These are phyloP conservation scores for Crotophaga sulcirostris DNA, from an alignment of 2,113 vertebrate genomes.

Conservation along the genomic window DNA sequence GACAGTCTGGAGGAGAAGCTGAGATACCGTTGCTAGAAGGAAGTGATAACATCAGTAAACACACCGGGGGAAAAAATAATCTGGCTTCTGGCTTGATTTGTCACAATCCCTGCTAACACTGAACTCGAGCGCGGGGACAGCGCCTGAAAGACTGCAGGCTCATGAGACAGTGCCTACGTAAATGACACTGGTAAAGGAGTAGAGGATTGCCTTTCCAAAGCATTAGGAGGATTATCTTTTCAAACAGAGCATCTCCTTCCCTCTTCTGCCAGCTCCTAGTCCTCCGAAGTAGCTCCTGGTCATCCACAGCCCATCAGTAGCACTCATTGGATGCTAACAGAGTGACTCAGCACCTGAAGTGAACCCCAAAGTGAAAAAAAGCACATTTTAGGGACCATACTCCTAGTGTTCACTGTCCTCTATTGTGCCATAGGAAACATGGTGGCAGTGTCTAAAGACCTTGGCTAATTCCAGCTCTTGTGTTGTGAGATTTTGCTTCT, in stretches of 20 bases:
- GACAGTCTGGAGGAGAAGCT: background rate
- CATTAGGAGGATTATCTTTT: background rate
- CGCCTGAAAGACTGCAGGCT: background rate
- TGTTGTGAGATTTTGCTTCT: background rate
- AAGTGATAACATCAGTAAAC: background rate
- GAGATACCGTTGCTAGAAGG: background rate
- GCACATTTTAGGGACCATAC: background rate
- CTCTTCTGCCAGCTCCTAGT: background rate
- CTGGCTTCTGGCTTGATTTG: background rate
- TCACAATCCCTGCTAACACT: background rate
- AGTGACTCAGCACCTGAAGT: background rate
- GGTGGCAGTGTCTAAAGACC: background rate
- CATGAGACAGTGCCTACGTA: background rate
- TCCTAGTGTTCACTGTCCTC: rapidly evolving
- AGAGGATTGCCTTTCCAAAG: background rate
- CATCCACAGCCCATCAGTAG: background rate
- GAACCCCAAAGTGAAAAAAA: background rate
- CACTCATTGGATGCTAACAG: background rate
- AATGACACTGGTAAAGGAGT: background rate
- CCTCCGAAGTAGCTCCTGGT: background rate
- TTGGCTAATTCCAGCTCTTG: rapidly evolving
- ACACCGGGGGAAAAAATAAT: background rate
- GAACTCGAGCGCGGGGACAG: rapidly evolving
- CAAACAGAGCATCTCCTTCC: background rate
- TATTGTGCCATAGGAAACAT: rapidly evolving